Conservation (phyloP, 1,140 invertebrate genomes). For the Arion vulgaris region DNA sequence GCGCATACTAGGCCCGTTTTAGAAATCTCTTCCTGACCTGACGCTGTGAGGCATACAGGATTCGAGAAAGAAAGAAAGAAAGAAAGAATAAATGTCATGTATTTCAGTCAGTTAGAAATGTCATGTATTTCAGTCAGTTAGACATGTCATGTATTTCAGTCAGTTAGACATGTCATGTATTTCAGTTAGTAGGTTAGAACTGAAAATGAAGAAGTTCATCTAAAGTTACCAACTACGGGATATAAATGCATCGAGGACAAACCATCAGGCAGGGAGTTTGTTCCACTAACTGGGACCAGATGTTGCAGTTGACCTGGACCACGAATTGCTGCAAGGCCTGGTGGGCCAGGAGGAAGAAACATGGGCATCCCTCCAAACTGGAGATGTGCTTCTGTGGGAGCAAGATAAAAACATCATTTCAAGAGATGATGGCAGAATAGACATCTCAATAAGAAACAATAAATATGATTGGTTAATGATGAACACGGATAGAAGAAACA, state of each 20-base stretch:
- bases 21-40: too few relatives aligned
- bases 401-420: conserved; percentile 24
- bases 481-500: not conserved
- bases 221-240: too few relatives aligned
- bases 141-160: not conserved
- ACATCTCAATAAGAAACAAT: not conserved
- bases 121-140: too few relatives aligned
- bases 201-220: too few relatives aligned
- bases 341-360: conserved; percentile 36
- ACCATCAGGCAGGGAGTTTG: conserved; percentile 31
- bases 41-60: not conserved
- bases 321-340: conserved; percentile 14
- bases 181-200: too few relatives aligned
- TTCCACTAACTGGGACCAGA: conserved; percentile 36
- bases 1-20: too few relatives aligned
- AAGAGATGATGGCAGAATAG: too few relatives aligned
- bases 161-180: too few relatives aligned
- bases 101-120: too few relatives aligned
- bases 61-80: not conserved
- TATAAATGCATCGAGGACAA: conserved; percentile 26
- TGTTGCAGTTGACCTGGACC: conserved; percentile 14
- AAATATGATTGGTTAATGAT: conserved; percentile 1
- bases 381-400: conserved; percentile 34
- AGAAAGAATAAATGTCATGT: not conserved
- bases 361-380: conserved; percentile 39